Percentiles rank a stretch among this genome's conserved stretches.
phyloP scores from a whole-genome alignment of 2,888 invertebrate genomes.

The Liopterus haemorrhoidalis region DNA sequence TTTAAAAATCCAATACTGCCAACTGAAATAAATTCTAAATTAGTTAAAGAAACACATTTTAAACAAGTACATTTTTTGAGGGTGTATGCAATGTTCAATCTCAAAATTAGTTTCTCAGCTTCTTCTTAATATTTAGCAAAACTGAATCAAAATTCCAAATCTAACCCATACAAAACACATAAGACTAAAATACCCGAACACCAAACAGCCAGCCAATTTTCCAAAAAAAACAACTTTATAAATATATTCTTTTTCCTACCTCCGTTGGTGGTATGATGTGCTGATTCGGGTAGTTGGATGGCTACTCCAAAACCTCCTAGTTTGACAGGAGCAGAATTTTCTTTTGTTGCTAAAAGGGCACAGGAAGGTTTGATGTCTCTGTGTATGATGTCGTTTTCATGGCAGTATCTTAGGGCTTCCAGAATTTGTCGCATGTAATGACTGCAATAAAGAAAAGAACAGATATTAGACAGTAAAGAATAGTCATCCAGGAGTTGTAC shows the following conservation, averaged over 20 bases:
- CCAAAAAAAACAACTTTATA: not conserved
- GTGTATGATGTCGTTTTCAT: constrained; percentile 96
- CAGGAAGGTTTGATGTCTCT: constrained; percentile 97
- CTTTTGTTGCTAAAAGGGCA: constrained; percentile 88
- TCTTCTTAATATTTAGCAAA: too few relatives aligned
- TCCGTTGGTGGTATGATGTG: constrained; percentile 61
- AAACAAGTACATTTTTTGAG: too few relatives aligned
- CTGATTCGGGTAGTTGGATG: constrained; percentile 82
- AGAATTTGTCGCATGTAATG: constrained; percentile 99
- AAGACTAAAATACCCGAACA: not conserved
- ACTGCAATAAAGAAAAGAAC: constrained; percentile 51
- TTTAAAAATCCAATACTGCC: too few relatives aligned
- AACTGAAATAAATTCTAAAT: too few relatives aligned
- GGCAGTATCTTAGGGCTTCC: constrained; percentile 95
- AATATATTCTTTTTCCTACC: constrained; percentile 43
- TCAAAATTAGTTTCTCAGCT: too few relatives aligned
- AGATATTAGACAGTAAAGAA: not conserved
- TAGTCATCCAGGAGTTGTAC: too few relatives aligned
- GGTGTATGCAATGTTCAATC: too few relatives aligned
- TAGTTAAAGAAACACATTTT: too few relatives aligned
- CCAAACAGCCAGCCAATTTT: constrained; percentile 1
- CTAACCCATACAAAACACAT: not conserved
- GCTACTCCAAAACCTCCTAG: constrained; percentile 97
- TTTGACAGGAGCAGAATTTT: constrained; percentile 98
- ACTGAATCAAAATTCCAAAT: too few relatives aligned